Evolutionary conservation across 2,797 vertebrate species (phyloP).

Genomic region (Myotis planiceps): DNA sequence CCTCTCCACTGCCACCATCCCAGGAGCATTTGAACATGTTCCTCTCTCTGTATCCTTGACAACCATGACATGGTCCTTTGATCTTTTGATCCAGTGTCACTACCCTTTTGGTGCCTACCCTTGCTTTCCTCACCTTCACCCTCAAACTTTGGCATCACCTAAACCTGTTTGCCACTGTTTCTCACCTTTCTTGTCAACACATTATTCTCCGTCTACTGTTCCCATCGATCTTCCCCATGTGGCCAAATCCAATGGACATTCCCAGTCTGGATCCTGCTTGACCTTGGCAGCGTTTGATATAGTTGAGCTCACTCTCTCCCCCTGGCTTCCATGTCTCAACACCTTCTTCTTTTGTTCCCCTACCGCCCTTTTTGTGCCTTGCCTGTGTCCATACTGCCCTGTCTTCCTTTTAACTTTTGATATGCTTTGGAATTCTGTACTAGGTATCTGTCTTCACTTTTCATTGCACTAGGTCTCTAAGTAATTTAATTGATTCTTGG

Average conservation of each 20-base stretch:
- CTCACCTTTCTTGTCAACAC: neutral
- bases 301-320: neutral
- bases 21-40: neutral
- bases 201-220: neutral
- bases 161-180: neutral
- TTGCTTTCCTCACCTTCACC: neutral
- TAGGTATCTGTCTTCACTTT: neutral
- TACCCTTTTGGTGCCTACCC: neutral
- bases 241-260: neutral
- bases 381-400: neutral
- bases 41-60: neutral
- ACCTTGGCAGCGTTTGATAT: neutral
- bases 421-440: neutral
- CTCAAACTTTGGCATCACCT: neutral
- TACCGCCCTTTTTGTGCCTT: neutral
- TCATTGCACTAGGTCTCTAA: neutral
- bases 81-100: neutral
- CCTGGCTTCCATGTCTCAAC: accelerated
- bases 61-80: neutral
- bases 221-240: neutral
- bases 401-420: neutral
- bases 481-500: neutral
- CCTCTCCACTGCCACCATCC: neutral
- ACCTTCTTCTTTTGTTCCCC: neutral
- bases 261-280: neutral